A percentile compares a stretch with the other conserved stretches of the same genome.
Evolutionary conservation across 2,113 vertebrate species (phyloP).

Genomic region (Numenius arquata): DNA sequence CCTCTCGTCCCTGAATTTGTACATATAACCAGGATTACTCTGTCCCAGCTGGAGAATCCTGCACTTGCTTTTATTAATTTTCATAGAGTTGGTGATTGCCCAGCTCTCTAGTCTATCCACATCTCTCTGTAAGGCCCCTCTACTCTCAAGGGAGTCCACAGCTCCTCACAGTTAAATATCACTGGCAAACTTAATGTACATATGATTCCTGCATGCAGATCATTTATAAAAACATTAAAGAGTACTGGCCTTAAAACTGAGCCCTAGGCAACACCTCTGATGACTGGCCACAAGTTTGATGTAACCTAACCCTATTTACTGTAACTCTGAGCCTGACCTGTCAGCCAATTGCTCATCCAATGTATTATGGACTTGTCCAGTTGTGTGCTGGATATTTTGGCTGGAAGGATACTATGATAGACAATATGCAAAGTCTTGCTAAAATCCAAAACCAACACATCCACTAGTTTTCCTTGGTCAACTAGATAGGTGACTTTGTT

Average conservation of each 20-base stretch:
- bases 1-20: background rate
- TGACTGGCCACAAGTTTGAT: background rate
- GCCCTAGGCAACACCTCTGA: no score
- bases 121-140: background rate
- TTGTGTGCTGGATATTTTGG: background rate
- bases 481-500: background rate
- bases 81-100: background rate
- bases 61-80: background rate
- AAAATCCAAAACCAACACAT: background rate
- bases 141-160: background rate
- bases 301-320: background rate
- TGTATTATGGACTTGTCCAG: background rate
- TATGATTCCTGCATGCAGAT: background rate
- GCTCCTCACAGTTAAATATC: background rate
- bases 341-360: background rate
- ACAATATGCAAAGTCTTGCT: background rate
- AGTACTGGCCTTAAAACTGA: background rate
- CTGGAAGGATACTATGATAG: background rate
- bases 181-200: background rate
- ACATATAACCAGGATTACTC: background rate
- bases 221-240: background rate
- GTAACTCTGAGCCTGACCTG: background rate
- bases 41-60: background rate
- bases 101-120: no score
- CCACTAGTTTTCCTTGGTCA: background rate